Percentiles rank a stretch among this genome's conserved stretches.
phyloP scores from a whole-genome alignment of 2,888 invertebrate species.

The Diarsia dahlii region DNA sequence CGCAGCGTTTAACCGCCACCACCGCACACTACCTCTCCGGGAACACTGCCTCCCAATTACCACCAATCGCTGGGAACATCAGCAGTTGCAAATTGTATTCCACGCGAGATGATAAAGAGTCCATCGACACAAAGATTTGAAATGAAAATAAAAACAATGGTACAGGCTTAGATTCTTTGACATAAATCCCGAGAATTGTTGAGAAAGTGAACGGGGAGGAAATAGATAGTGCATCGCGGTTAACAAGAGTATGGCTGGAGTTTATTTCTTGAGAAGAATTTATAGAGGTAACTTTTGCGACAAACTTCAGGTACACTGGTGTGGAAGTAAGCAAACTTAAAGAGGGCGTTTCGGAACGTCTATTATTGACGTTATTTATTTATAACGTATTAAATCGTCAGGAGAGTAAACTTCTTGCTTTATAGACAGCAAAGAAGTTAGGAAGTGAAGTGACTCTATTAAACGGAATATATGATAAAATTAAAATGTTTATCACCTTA shows the following conservation, averaged over 20 bases:
- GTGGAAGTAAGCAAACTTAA: not conserved
- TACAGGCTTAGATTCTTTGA: constrained; percentile 56
- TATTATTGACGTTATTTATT: not conserved
- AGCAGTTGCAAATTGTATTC: constrained; percentile 82
- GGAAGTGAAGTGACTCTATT: too few species aligned
- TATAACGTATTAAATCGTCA: not conserved
- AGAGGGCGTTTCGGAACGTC: not conserved
- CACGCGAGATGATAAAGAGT: constrained; percentile 77
- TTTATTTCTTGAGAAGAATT: constrained; percentile 37
- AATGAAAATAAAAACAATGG: constrained; percentile 78
- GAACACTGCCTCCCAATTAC: constrained; percentile 82
- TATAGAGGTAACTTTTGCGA: constrained; percentile 14
- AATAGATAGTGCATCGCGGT: constrained; percentile 47
- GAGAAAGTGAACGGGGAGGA: constrained; percentile 55
- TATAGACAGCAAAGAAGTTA: not conserved
- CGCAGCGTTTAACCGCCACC: constrained; percentile 52
- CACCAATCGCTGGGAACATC: constrained; percentile 87
- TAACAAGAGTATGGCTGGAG: constrained; percentile 8
- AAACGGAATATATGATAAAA: not conserved
- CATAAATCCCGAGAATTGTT: constrained; percentile 63
- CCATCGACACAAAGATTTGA: constrained; percentile 78
- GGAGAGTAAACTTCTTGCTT: not conserved
- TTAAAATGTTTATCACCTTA: not conserved
- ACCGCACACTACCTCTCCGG: constrained; percentile 26
- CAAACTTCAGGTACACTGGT: not conserved